Evolutionary conservation across 2,797 vertebrate genomes (phyloP).

Genomic region (Tangara arthus): DNA sequence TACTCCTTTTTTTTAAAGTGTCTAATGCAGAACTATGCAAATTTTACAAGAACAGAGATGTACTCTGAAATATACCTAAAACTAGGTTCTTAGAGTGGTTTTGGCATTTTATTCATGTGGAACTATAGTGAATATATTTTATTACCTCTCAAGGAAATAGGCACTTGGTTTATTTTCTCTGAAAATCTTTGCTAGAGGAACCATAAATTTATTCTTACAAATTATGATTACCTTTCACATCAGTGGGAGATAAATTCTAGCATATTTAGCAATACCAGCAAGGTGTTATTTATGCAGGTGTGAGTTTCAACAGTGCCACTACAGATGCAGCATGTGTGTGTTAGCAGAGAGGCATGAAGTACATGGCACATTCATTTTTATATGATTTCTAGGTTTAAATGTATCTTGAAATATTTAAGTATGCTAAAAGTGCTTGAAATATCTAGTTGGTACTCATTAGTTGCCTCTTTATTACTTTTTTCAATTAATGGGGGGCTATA

Average conservation of each 20-base stretch:
- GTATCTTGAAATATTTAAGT: constrained; percentile 5
- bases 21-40: neutral
- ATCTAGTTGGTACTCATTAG: neutral
- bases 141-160: neutral
- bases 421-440: neutral
- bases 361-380: neutral
- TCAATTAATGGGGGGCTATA: constrained; percentile 17
- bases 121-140: neutral
- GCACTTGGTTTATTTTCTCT: neutral
- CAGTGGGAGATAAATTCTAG: neutral
- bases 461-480: constrained; percentile 16
- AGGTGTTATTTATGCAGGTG: neutral
- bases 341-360: neutral
- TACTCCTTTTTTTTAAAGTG: neutral
- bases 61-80: neutral
- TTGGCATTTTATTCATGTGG: neutral
- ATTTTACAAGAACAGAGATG: neutral
- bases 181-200: neutral
- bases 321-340: neutral
- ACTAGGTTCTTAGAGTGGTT: neutral
- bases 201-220: neutral
- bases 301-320: neutral
- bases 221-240: neutral
- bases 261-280: neutral
- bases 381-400: neutral